These are phyloP conservation scores for Drosophila melanica DNA, from an alignment of 1,140 invertebrate genomes.

Conservation along the genomic window DNA sequence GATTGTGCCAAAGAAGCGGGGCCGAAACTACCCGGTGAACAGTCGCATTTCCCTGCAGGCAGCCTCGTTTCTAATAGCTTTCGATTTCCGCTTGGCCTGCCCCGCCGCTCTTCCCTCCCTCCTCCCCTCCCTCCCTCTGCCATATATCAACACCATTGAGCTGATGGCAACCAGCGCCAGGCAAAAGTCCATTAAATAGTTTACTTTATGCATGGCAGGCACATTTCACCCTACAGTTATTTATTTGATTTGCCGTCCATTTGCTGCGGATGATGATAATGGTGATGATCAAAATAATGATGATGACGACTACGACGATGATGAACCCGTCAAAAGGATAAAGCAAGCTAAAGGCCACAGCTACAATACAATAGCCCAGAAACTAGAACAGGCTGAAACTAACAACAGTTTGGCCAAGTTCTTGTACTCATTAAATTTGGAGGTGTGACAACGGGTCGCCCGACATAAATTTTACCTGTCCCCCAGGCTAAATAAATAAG, in stretches of 20 bases:
- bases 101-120: not conserved
- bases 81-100: conserved; percentile 68
- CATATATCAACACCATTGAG: conserved; percentile 34
- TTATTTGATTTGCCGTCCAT: conserved; percentile 66
- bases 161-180: conserved; percentile 44
- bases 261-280: conserved; percentile 48
- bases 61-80: conserved; percentile 66
- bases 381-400: conserved; percentile 14
- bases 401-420: conserved; percentile 26
- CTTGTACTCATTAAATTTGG: conserved; percentile 19
- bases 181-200: conserved; percentile 80
- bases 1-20: conserved; percentile 33
- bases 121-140: no score
- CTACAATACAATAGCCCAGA: conserved; percentile 39
- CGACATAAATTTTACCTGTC: not conserved
- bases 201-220: conserved; percentile 79
- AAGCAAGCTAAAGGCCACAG: conserved; percentile 44
- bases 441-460: not conserved
- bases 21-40: conserved; percentile 24
- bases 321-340: conserved; percentile 72
- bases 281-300: conserved; percentile 15
- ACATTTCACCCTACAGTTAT: conserved; percentile 74
- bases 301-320: conserved; percentile 53
- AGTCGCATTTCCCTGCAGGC: conserved; percentile 36
- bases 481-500: no score